These are phyloP conservation scores for Ashinkailepas kermadecensis DNA, from an alignment of 2,888 invertebrate genomes.

Conservation along the genomic window DNA sequence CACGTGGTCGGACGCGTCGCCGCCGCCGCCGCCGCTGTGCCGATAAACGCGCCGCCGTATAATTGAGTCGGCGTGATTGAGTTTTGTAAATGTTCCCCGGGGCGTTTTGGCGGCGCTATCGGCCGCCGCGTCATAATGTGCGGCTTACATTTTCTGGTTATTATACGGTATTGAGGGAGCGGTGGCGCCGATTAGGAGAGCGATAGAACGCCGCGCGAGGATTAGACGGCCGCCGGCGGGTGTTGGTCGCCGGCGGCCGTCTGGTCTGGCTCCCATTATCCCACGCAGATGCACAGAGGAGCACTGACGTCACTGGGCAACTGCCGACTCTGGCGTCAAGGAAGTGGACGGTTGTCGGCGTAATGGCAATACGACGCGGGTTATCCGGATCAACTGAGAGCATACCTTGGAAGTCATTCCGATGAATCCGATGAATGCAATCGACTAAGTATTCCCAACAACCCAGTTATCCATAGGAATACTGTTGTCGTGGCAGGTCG, in stretches of 20 bases:
- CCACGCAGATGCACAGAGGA: no score
- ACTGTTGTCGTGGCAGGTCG: no score
- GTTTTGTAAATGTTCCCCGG: slow-evolving; percentile 22
- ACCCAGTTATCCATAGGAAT: no score
- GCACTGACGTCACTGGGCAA: no score
- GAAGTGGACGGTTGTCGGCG: no score
- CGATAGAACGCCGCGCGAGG: not conserved
- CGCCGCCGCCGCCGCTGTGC: not conserved
- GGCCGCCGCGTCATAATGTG: slow-evolving; percentile 16
- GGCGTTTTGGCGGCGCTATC: slow-evolving; percentile 20
- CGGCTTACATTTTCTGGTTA: slow-evolving; percentile 23
- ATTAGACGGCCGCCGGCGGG: not conserved
- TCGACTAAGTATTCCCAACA: no score
- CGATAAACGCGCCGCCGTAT: not conserved
- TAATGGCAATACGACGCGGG: no score
- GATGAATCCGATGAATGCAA: no score
- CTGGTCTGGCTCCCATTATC: slow-evolving; percentile 23
- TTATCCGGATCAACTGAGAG: no score
- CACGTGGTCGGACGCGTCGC: not conserved
- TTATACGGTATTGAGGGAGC: slow-evolving; percentile 23
- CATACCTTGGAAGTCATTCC: no score
- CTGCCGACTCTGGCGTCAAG: no score
- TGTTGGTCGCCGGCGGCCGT: not conserved
- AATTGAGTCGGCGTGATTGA: slow-evolving; percentile 23
- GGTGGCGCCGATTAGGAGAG: not conserved